phyloP scores from a whole-genome alignment of 2,797 vertebrate genomes.

The Melanogrammus aeglefinus region DNA sequence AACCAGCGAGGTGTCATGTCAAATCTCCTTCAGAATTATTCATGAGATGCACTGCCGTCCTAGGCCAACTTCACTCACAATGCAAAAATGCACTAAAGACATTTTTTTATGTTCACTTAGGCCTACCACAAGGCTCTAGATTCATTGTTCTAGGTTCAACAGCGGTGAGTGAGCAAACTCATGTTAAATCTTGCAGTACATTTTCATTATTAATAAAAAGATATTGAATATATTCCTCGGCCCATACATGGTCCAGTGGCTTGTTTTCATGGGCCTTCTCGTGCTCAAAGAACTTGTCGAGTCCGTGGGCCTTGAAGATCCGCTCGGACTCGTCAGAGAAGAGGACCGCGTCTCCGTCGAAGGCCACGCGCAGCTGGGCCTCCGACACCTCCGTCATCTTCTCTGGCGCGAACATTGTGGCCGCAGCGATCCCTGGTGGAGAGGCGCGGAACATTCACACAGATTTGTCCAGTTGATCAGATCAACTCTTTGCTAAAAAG shows the following conservation, averaged over 20 bases:
- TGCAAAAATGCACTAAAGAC: too few species aligned
- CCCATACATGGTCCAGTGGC: constrained; percentile 86
- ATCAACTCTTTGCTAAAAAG: too few species aligned
- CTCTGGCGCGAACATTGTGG: constrained; percentile 88
- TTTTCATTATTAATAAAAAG: background rate
- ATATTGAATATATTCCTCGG: background rate
- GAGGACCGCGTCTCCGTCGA: constrained; percentile 91
- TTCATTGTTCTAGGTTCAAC: too few species aligned
- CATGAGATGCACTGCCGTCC: background rate
- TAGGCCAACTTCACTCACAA: background rate
- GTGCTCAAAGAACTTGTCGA: constrained; percentile 92
- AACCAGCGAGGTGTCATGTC: background rate
- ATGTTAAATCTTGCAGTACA: background rate
- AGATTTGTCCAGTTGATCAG: background rate
- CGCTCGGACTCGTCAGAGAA: constrained; percentile 94
- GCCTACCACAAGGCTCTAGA: too few species aligned
- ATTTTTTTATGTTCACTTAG: too few species aligned
- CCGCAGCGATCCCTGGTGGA: constrained; percentile 86
- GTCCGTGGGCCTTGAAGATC: constrained; percentile 87
- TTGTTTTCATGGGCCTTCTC: constrained; percentile 90
- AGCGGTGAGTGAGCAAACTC: too few species aligned
- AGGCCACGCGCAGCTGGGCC: constrained; percentile 88
- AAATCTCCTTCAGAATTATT: background rate
- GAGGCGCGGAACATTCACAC: background rate
- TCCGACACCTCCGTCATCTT: constrained; percentile 82